Conservation (phyloP, 2,113 vertebrate species). For the Oncorhynchus clarkii region DNA sequence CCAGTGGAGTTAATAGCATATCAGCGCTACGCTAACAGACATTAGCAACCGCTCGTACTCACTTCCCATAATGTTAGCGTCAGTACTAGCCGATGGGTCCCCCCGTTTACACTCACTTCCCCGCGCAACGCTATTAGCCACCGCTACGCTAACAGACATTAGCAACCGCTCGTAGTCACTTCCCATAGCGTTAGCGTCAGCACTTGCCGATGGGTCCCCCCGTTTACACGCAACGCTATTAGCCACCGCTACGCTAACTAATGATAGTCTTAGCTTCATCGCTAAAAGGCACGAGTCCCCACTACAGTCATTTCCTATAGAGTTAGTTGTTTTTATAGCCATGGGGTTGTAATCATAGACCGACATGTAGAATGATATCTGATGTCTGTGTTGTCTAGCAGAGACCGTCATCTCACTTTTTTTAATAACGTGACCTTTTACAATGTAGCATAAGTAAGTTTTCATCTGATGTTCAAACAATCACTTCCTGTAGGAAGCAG, state of each 20-base stretch:
- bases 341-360: no score
- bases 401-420: no score
- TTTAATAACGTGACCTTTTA: no score
- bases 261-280: constrained; percentile 43
- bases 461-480: no score
- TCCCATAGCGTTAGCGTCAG: constrained; percentile 54
- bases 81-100: constrained; percentile 47
- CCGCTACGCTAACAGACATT: no score
- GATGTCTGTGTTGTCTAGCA: no score
- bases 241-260: constrained; percentile 40
- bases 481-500: no score
- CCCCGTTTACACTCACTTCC: constrained; percentile 55
- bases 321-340: constrained; percentile 3
- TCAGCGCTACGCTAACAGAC: not conserved
- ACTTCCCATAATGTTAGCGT: constrained; percentile 46
- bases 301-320: constrained; percentile 10
- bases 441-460: no score
- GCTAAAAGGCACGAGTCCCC: not conserved
- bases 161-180: no score
- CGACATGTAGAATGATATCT: no score
- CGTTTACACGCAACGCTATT: constrained; percentile 37
- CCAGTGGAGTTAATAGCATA: constrained; percentile 41
- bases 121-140: constrained; percentile 10
- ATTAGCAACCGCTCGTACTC: no score
- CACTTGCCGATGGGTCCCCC: constrained; percentile 41